phyloP scores from a whole-genome alignment of 2,113 vertebrate species.

The Myotis davidii region DNA sequence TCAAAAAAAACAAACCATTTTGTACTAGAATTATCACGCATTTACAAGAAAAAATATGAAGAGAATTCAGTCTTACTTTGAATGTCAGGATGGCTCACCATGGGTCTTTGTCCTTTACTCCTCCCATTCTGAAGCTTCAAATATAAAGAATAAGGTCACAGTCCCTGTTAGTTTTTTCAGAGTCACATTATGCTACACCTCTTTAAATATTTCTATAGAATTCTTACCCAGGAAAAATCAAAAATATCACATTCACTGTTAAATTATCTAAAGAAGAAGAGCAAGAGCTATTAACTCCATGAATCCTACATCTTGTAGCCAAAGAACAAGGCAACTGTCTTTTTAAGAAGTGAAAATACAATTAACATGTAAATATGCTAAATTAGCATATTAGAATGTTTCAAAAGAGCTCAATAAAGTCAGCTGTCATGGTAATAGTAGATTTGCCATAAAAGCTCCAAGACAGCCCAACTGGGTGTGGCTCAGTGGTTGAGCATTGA shows the following conservation, averaged over 20 bases:
- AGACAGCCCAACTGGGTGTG: not conserved
- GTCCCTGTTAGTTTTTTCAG: conserved; percentile 28
- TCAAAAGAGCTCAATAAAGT: conserved; percentile 15
- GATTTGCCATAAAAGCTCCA: not conserved
- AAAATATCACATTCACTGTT: conserved; percentile 46
- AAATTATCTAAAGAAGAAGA: conserved; percentile 44
- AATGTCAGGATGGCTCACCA: conserved; percentile 57
- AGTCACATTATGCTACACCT: not conserved
- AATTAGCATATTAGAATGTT: not conserved
- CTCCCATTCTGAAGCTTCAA: conserved; percentile 79
- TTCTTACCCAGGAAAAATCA: conserved; percentile 53
- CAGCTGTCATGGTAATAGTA: not conserved
- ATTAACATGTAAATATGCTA: not conserved
- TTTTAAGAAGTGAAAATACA: conserved; percentile 16
- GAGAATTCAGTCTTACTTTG: conserved; percentile 79
- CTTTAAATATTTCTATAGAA: conserved; percentile 64
- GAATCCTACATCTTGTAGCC: not conserved
- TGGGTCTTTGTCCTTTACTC: conserved; percentile 54
- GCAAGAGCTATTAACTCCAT: not conserved
- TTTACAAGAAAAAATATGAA: conserved; percentile 13
- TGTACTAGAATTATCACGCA: not conserved
- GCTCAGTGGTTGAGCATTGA: too few relatives aligned
- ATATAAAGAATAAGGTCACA: conserved; percentile 67
- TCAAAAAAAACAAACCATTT: not conserved
- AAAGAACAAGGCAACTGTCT: not conserved